Conservation (phyloP, 53 echinoderm and acorn worm species). For the Echinarachnius parma region DNA sequence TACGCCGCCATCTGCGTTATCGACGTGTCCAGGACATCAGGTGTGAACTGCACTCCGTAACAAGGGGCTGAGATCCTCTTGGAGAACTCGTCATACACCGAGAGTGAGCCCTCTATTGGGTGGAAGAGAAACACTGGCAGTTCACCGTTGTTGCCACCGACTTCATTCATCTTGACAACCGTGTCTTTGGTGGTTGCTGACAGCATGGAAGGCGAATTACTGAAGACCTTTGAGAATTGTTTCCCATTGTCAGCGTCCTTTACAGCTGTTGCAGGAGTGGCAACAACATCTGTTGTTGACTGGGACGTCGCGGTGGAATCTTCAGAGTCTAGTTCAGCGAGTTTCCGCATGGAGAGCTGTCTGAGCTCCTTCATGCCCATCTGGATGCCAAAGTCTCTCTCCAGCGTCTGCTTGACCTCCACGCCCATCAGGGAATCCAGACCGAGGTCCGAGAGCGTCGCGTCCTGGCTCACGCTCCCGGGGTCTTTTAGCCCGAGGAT, state of each 20-base stretch:
- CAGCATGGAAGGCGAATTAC: constrained; percentile 49
- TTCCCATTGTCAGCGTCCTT: constrained; percentile 7
- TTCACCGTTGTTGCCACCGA: neutral
- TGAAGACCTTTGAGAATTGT: constrained; percentile 57
- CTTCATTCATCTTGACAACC: constrained; percentile 55
- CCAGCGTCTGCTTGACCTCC: constrained; percentile 77
- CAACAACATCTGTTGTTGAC: neutral
- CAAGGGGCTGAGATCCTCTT: constrained; percentile 44
- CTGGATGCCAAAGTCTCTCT: constrained; percentile 64
- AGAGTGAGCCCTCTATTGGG: constrained; percentile 70
- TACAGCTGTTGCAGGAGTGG: neutral
- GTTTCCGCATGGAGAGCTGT: constrained; percentile 66
- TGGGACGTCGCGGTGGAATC: neutral
- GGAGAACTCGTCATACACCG: constrained; percentile 43
- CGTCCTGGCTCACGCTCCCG: constrained; percentile 56
- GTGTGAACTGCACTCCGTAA: constrained; percentile 61
- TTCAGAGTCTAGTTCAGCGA: constrained; percentile 38
- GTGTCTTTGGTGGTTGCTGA: constrained; percentile 9
- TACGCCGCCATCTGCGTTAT: constrained; percentile 50
- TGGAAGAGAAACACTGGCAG: constrained; percentile 63
- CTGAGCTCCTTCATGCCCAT: constrained; percentile 73
- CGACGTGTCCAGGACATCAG: constrained; percentile 44
- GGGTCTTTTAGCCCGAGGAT: constrained; percentile 71
- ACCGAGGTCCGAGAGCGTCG: constrained; percentile 70
- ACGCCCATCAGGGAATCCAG: constrained; percentile 84